Base-by-base conservation (phyloP, 2,113 vertebrate genomes). In the Oophaga pumilio region DNA sequence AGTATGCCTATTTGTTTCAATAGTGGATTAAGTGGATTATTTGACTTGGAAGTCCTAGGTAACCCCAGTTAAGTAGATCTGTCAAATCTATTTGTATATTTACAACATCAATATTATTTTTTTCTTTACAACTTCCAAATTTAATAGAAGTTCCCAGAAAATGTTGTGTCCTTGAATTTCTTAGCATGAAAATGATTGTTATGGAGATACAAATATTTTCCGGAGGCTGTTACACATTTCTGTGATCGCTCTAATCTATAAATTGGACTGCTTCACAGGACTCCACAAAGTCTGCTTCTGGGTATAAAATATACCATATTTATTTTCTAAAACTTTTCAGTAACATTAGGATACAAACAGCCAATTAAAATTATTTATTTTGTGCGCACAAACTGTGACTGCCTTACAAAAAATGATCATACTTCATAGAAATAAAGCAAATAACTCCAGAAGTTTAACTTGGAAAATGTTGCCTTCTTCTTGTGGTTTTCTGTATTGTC, bases 301-400 rank as follows among this genome's bases (percentile, higher is more conserved):
- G 53, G 26, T 26, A 79, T 79, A 79, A 79, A 79, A 79, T 24
- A 79, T 57, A 50, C 53, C 50, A 57, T 57, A 79, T 79, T 59
- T 79, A 79, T 79, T 79, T 79, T 14, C 28, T 15, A 77, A 24
- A 6, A 26, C 24, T 79, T 79, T 57, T 79, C n/a, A 57, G 53
- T 79, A 79, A 24, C 53, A 79, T 79, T 79, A 59, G 56, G 82
- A 84, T 56, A 57, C 24, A 84, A 73, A 52, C 5, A 73, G 53
- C 82, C 68, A 84, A 84, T 84, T 84, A 84, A 73, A 69, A 84
- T 84, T 74, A 84, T 84, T 57, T 84, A 71, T 84, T 73, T 57
- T 84, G 24, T 84, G 82, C 74, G 66, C 50, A 84, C 82, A 73
- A 84, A 84, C 82, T 84, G 53, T 57, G 79, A 82, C 56, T 62